Evolutionary conservation across 2,797 vertebrate genomes (phyloP).

Genomic region (Coccyzus lansbergi): DNA sequence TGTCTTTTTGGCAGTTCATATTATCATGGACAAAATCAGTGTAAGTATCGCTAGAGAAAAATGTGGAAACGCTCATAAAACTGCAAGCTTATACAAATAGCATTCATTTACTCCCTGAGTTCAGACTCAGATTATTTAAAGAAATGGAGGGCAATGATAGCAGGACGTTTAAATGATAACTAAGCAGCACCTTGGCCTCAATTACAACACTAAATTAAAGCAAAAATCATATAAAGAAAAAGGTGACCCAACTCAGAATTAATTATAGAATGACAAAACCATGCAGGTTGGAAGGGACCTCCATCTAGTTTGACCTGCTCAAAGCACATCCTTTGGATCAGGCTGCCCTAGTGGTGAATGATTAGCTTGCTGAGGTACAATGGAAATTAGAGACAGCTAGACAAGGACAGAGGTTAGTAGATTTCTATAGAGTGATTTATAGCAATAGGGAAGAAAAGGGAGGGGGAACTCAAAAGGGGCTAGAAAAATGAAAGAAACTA

Average conservation of each 20-base stretch:
- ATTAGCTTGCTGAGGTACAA: neutral
- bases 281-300: neutral
- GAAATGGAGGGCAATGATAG: neutral
- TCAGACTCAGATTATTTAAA: conserved; percentile 11
- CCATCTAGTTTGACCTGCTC: neutral
- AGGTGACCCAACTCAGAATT: neutral
- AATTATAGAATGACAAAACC: neutral
- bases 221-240: neutral
- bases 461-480: neutral
- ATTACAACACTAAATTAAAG: neutral
- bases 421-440: neutral
- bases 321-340: neutral
- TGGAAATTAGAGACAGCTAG: neutral
- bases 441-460: neutral
- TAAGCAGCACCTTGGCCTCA: neutral
- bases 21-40: neutral
- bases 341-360: neutral
- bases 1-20: neutral
- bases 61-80: neutral
- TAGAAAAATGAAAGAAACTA: neutral
- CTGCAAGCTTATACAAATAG: neutral
- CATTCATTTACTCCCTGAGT: neutral
- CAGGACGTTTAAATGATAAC: neutral
- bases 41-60: neutral
- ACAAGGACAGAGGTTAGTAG: neutral